Evolutionary conservation across 2,888 invertebrate genomes (phyloP), one percentile per base, ranked within the genome.

Genomic region (Frankliniella intonsa): DNA sequence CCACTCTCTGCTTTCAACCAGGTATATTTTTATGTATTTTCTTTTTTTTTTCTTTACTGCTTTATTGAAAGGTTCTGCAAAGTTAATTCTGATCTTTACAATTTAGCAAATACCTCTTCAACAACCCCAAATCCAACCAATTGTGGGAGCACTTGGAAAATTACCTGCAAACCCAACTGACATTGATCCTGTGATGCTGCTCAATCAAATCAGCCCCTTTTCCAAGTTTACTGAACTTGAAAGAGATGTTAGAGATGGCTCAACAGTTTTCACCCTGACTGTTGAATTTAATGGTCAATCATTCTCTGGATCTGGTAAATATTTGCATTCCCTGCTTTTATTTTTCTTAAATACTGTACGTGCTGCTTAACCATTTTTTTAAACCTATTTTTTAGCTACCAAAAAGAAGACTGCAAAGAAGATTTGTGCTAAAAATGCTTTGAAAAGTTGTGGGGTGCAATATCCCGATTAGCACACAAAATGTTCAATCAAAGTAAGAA

Each of bases 331-430:
- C 0, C 14, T 19, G 55, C 10, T 62, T 62, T 14, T 3, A 62
- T 62, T 17, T 62, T 55, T 17, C n/a, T 55, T 3, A n/a, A n/a
- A n/a, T n/a, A n/a, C n/a, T n/a, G n/a, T n/a, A n/a, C n/a, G n/a
- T n/a, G n/a, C 62, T 19, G 8, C 62, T 62, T 62, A 55, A 55
- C n/a, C 3, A 14, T 62, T 10, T 17, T 14, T 3, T 0, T 62
- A 17, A 62, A n/a, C 55, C 55, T 8, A 38, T 55, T 2, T 14
- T 62, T 62, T 17, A 76, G 69, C 69, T 12, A 76, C 69, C 25
- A 76, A 76, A 22, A 76, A 76, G 25, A 76, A 76, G 69, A 76
- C 25, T 8, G 69, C 69, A 8, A 76, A 76, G 69, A 76, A 76
- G 25, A n/a, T 76, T n/a, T 76, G 69, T 25, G 69, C 69, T 22